Conservation (phyloP, 2,113 vertebrate genomes). For the Ammodytes dubius region DNA sequence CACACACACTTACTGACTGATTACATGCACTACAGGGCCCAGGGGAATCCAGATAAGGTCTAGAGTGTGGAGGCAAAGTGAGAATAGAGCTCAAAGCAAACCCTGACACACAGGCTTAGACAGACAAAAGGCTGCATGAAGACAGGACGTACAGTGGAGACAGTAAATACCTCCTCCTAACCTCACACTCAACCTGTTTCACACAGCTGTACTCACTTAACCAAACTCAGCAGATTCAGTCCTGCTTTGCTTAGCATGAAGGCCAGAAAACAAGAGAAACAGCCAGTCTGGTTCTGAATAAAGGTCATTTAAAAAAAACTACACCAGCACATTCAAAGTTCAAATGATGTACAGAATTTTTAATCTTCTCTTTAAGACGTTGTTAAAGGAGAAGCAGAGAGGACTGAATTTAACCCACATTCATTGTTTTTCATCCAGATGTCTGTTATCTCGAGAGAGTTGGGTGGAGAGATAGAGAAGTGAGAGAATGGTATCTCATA, state of each 20-base stretch:
- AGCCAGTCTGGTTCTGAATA: no score
- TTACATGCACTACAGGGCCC: conserved; percentile 22
- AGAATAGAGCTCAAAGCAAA: conserved; percentile 23
- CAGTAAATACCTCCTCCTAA: conserved; percentile 30
- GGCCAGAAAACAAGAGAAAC: no score
- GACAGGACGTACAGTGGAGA: conserved; percentile 39
- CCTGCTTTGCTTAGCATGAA: background rate
- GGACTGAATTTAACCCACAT: background rate
- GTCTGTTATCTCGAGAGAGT: conserved; percentile 5
- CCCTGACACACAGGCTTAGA: conserved; percentile 47
- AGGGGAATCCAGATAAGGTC: conserved; percentile 41
- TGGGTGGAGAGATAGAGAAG: background rate
- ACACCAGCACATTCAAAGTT: no score
- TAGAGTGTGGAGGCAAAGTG: conserved; percentile 7
- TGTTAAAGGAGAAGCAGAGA: background rate
- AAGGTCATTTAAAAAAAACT: no score
- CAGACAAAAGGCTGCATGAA: conserved; percentile 37
- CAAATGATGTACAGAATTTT: no score
- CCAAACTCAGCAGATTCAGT: background rate
- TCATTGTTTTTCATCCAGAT: background rate
- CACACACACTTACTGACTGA: conserved; percentile 28
- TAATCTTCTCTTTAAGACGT: no score
- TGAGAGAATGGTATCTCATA: background rate
- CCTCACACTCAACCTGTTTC: conserved; percentile 21
- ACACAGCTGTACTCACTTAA: conserved; percentile 9